Conservation (phyloP, 2,888 invertebrate genomes). For the Epinotia nisella region DNA sequence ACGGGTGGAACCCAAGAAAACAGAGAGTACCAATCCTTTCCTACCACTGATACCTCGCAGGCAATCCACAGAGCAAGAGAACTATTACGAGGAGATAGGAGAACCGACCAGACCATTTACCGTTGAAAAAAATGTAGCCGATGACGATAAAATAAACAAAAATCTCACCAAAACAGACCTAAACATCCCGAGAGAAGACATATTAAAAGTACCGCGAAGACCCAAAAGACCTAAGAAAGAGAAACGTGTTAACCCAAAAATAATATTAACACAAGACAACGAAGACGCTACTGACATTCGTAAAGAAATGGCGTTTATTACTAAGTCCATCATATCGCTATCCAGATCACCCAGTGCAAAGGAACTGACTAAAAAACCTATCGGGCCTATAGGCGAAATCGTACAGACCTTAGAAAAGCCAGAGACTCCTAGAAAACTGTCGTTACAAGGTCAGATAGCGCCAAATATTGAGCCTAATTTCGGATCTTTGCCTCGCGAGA, state of each 20-base stretch:
- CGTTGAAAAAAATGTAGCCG: constrained; percentile 69
- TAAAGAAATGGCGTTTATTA: constrained; percentile 65
- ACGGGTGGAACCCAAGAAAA: constrained; percentile 47
- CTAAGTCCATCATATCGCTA: constrained; percentile 72
- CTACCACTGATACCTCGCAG: constrained; percentile 52
- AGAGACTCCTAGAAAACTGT: constrained; percentile 62
- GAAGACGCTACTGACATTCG: constrained; percentile 46
- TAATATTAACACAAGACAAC: constrained; percentile 31
- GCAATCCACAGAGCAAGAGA: constrained; percentile 67
- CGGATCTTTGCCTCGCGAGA: constrained; percentile 68
- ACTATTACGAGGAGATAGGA: constrained; percentile 79
- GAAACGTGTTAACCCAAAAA: constrained; percentile 49
- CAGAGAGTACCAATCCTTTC: constrained; percentile 57
- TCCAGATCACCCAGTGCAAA: constrained; percentile 75
- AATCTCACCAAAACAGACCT: constrained; percentile 59
- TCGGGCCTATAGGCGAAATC: constrained; percentile 58
- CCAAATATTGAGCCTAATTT: constrained; percentile 61
- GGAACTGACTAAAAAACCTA: constrained; percentile 56
- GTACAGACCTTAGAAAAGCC: constrained; percentile 64
- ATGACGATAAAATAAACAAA: constrained; percentile 74
- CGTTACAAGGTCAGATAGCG: constrained; percentile 65
- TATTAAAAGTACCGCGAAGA: constrained; percentile 74
- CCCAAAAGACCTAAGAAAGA: constrained; percentile 71
- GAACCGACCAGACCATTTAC: constrained; percentile 54
- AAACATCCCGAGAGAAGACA: constrained; percentile 67